Evolutionary conservation across 2,888 invertebrate species (phyloP), one percentile per base, ranked within the genome.

Genomic region (Diabrotica balteata): DNA sequence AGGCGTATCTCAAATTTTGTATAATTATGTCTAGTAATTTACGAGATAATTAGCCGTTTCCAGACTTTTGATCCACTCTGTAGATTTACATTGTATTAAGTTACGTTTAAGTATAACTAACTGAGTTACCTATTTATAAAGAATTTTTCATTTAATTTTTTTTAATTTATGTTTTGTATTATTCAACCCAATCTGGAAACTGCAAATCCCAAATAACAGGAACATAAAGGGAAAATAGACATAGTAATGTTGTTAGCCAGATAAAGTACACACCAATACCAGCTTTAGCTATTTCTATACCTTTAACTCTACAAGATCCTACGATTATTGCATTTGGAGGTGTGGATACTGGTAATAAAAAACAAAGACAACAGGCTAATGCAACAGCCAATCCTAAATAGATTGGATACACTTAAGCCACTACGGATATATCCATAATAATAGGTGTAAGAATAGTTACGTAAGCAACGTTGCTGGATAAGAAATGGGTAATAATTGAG

Each of bases 291-390:
- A 95, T 93, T 77, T 93, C 92, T 69, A 88, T 87, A 7, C 93
- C 92, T 72, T 89, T 89, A 84, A 95, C 93, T 76, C 91, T 90
- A 1, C 92, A 92, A n/a, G 93, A 92, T 0, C 92, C 93, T 32
- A 93, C 93, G 0, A 93, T 96, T 69, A 97, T 93, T 4, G 97
- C 97, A 84, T 97, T 97, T 22, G 97, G 96, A 4, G 97, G 96
- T 0, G 97, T 97, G 55, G 96, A 96, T n/a, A 97, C 96, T 0
- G 96, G 97, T 83, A 97, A 87, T 87, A 95, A 95, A 87, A 96
- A 94, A 7, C 94, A 95, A 86, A 95, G 95, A 62, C 95, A 96
- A 81, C 95, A 94, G 4, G 94, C 92, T 46, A 96, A 85, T 0
- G 95, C 89, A 0, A 94, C 94, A 0, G 97, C 95, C 75, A 96